Percentiles rank a stretch among this genome's conserved stretches.
These are phyloP conservation scores for Pollimyrus isidori DNA, from an alignment of 2,113 vertebrate genomes.

Conservation along the genomic window DNA sequence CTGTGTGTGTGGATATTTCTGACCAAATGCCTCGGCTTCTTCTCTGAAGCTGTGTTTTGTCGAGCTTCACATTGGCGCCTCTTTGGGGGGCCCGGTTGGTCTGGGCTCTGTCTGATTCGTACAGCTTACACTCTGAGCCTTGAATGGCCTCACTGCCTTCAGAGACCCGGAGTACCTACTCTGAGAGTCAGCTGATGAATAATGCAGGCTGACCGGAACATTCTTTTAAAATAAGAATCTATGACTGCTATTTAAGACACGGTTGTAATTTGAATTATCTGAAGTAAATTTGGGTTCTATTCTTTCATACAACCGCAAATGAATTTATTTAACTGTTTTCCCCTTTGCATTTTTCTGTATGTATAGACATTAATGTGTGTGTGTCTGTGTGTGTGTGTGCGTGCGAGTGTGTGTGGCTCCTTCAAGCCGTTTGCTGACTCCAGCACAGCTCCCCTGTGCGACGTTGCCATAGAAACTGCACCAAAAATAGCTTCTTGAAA, in stretches of 20 bases:
- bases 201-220: not conserved
- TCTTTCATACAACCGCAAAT: not conserved
- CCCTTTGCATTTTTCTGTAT: not conserved
- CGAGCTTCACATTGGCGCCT: not conserved
- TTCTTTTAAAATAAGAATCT: not conserved
- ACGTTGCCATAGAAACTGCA: constrained; percentile 40
- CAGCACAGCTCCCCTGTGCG: constrained; percentile 12
- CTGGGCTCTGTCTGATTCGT: not conserved
- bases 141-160: not conserved
- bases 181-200: not conserved
- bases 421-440: constrained; percentile 10
- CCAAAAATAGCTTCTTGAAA: constrained; percentile 41
- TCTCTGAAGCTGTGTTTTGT: not conserved
- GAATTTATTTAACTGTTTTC: not conserved
- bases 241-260: not conserved
- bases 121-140: not conserved
- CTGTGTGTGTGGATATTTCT: not conserved
- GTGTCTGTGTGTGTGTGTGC: not conserved
- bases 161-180: not conserved
- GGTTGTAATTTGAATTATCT: not conserved
- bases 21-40: not conserved
- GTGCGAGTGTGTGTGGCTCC: not conserved
- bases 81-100: not conserved
- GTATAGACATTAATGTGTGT: not conserved
- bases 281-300: not conserved